Conservation (phyloP, 2,888 invertebrate genomes). For the Tyria jacobaeae region DNA sequence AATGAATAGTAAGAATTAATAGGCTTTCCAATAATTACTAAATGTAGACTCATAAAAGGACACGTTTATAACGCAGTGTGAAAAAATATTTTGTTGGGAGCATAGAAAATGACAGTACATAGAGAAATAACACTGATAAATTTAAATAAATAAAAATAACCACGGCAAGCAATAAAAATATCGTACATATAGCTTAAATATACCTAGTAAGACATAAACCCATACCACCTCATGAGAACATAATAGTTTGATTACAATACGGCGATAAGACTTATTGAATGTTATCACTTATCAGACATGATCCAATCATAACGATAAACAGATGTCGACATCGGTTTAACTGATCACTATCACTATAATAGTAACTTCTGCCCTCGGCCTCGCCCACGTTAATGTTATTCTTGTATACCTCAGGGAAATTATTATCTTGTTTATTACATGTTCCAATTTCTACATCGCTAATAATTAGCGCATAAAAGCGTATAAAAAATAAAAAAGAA, state of each 20-base stretch:
- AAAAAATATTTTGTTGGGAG: too few species aligned
- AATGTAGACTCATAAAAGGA: not conserved
- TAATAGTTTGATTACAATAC: slow-evolving; percentile 54
- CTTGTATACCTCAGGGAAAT: too few species aligned
- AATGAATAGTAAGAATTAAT: not conserved
- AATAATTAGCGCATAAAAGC: too few species aligned
- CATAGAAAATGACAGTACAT: not conserved
- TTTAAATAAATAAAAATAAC: not conserved
- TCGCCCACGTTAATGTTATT: not conserved
- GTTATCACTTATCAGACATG: slow-evolving; percentile 57
- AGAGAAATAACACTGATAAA: too few species aligned
- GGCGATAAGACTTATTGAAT: slow-evolving; percentile 66
- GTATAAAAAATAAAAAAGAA: too few species aligned
- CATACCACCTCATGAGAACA: slow-evolving; percentile 27
- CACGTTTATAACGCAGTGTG: not conserved
- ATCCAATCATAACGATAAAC: slow-evolving; percentile 50
- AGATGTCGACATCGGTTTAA: slow-evolving; percentile 28
- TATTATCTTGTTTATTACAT: too few species aligned
- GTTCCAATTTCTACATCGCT: too few species aligned
- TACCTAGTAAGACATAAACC: slow-evolving; percentile 39
- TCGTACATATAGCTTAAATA: slow-evolving; percentile 19
- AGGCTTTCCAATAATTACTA: too few species aligned
- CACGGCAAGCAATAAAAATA: not conserved
- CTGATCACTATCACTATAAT: slow-evolving; percentile 4
- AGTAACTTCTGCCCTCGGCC: not conserved